Evolutionary conservation across 2,113 vertebrate genomes (phyloP).

Genomic region (Fulmarus glacialis): DNA sequence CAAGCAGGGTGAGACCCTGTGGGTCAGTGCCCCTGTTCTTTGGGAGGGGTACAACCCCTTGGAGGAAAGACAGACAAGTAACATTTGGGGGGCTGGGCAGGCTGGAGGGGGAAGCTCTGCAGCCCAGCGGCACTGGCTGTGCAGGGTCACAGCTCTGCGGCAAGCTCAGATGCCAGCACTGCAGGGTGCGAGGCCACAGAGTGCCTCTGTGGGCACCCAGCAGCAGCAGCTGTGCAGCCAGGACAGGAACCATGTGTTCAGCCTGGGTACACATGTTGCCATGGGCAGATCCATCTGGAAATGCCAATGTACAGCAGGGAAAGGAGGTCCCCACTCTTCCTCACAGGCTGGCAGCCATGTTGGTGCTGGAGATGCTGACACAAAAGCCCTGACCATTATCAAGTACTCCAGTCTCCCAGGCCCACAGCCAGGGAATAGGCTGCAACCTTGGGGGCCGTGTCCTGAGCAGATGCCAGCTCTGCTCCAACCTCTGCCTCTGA

Average conservation of each 20-base stretch:
- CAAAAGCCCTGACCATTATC: not conserved
- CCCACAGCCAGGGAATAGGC: not conserved
- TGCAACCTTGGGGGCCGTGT: not conserved
- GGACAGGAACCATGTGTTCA: fast-evolving
- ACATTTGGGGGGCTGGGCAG: not conserved
- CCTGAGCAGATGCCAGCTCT: not conserved
- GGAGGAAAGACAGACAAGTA: not conserved
- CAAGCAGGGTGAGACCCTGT: not conserved
- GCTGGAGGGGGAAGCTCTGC: not conserved
- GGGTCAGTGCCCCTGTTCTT: fast-evolving
- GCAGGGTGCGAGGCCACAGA: not conserved
- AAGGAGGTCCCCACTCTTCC: not conserved
- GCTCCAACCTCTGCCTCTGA: not conserved
- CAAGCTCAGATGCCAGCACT: not conserved
- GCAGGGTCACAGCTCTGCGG: fast-evolving
- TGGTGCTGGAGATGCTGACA: fast-evolving
- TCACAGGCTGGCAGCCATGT: not conserved
- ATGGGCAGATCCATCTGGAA: not conserved
- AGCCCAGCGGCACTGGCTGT: not conserved
- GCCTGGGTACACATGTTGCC: not conserved
- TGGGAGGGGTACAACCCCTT: not conserved
- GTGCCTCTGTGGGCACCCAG: not conserved
- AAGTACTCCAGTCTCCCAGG: not conserved
- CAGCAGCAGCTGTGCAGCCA: not conserved
- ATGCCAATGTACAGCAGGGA: not conserved